Conservation (phyloP, 2,113 vertebrate genomes). For the Lontra canadensis region DNA sequence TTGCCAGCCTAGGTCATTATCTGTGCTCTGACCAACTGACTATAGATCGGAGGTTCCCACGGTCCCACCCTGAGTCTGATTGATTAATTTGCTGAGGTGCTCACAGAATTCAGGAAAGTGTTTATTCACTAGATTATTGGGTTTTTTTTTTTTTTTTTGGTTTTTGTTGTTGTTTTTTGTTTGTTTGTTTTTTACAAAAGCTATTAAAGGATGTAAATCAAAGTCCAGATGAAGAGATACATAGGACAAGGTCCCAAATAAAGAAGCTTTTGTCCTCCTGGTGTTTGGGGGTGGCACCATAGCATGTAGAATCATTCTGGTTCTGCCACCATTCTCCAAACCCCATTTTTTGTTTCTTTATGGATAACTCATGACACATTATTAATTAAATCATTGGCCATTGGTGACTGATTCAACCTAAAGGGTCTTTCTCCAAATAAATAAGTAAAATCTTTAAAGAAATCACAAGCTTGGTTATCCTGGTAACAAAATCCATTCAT, state of each 20-base stretch:
- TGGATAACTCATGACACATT: background rate
- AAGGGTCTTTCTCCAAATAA: background rate
- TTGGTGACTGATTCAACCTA: background rate
- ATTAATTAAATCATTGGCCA: background rate
- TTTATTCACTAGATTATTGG: background rate
- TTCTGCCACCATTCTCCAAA: background rate
- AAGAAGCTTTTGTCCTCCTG: background rate
- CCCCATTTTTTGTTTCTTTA: background rate
- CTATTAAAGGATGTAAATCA: background rate
- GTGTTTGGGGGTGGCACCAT: background rate
- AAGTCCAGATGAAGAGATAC: background rate
- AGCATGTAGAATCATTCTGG: background rate
- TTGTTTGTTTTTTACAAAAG: background rate
- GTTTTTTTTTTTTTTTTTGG: too few relatives aligned
- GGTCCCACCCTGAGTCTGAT: background rate
- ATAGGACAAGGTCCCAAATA: background rate
- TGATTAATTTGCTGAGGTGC: background rate
- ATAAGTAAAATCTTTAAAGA: background rate
- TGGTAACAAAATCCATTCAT: background rate
- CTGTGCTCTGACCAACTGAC: background rate
- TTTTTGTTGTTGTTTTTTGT: too few relatives aligned
- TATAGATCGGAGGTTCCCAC: background rate
- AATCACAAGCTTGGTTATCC: background rate
- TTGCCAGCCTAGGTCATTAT: background rate
- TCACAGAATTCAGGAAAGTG: background rate